These are phyloP conservation scores for Melipona beecheii DNA, from an alignment of 2,888 invertebrate genomes.

Conservation along the genomic window DNA sequence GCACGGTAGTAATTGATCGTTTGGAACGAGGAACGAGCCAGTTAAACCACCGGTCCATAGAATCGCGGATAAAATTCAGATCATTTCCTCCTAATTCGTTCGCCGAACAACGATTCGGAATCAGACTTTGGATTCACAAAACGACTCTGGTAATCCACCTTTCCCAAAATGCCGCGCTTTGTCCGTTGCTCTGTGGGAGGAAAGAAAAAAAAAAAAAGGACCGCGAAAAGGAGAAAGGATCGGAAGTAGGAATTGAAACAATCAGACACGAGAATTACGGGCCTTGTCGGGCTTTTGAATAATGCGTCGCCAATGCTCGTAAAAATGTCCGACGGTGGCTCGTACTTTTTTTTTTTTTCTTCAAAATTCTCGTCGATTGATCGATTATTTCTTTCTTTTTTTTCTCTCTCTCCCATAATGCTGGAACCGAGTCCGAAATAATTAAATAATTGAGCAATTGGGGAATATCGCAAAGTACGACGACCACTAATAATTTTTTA, in stretches of 20 bases:
- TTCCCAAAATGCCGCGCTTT: background rate
- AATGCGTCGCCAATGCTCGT: slow-evolving; percentile 3
- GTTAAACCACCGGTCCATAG: background rate
- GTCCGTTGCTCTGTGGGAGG: background rate
- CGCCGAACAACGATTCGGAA: background rate
- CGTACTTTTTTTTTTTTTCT: background rate
- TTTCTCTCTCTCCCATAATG: no score
- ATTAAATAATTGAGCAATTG: no score
- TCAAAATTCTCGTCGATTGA: background rate
- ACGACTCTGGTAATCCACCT: background rate
- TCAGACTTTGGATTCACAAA: background rate
- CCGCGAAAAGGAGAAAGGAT: no score
- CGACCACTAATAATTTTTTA: no score
- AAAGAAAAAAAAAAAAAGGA: no score
- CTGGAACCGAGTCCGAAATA: no score
- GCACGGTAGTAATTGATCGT: background rate
- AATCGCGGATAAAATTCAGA: slow-evolving; percentile 4
- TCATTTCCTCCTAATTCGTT: slow-evolving; percentile 20
- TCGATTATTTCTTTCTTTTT: slow-evolving; percentile 9
- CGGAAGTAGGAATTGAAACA: slow-evolving; percentile 11
- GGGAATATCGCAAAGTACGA: no score
- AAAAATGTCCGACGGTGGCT: background rate
- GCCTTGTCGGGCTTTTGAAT: background rate
- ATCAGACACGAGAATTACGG: slow-evolving; percentile 1
- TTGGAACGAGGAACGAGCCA: background rate